Evolutionary conservation across 2,113 vertebrate species (phyloP).

Genomic region (Ptyas mucosa): DNA sequence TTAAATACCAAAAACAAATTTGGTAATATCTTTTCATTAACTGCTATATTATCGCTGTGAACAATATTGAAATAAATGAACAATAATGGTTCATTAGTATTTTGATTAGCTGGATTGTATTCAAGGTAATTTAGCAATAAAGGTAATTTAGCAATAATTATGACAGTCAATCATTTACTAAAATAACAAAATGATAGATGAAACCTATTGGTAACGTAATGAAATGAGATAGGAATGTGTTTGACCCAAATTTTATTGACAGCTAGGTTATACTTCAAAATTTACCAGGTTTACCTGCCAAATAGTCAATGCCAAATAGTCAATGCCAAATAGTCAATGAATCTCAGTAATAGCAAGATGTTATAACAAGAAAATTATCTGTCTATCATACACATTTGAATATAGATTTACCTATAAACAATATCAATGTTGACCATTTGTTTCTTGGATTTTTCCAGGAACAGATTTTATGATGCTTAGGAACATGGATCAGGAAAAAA

Average conservation of each 20-base stretch:
- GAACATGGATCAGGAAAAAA: not conserved
- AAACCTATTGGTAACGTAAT: conserved; percentile 26
- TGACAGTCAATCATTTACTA: conserved; percentile 28
- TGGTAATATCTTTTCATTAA: not conserved
- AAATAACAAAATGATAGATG: conserved; percentile 1
- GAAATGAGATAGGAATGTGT: conserved; percentile 25
- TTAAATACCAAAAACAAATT: not conserved
- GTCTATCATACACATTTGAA: not conserved
- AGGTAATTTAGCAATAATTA: conserved; percentile 37
- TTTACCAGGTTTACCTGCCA: not conserved
- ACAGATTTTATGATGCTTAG: not conserved
- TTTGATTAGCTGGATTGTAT: not conserved
- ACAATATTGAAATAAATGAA: conserved; percentile 32
- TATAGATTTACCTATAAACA: not conserved
- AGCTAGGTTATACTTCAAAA: not conserved
- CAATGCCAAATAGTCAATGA: not conserved
- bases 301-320: not conserved
- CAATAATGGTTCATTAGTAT: not conserved
- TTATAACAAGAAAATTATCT: not conserved
- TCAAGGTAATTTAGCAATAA: conserved; percentile 42
- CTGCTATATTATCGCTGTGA: not conserved
- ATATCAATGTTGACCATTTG: not conserved
- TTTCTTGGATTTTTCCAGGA: not conserved
- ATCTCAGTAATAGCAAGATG: not conserved
- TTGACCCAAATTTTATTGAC: not conserved